Conservation (phyloP, 2,888 invertebrate genomes). For the Sisyra nigra region DNA sequence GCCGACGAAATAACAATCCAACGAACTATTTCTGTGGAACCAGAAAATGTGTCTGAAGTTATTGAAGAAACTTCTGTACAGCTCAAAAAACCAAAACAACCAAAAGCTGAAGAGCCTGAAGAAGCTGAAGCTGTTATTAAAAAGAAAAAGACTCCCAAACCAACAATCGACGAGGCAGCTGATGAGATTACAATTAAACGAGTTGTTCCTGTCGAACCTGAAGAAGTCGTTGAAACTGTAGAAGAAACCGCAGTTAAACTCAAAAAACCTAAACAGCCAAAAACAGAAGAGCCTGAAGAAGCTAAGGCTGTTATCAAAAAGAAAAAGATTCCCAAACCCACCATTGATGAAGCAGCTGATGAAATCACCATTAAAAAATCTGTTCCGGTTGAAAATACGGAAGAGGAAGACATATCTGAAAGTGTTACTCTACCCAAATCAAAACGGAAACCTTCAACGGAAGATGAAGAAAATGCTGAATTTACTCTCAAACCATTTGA, state of each 20-base stretch:
- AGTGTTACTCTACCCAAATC: conserved; percentile 25
- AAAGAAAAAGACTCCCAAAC: conserved; percentile 12
- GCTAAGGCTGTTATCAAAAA: conserved; percentile 11
- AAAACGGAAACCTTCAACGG: conserved; percentile 13
- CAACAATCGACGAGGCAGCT: conserved; percentile 10
- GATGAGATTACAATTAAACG: conserved; percentile 14
- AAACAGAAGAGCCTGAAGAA: conserved; percentile 9
- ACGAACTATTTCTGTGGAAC: conserved; percentile 19
- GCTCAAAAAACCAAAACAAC: conserved; percentile 18
- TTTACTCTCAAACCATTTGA: conserved; percentile 16
- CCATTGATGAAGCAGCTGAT: conserved; percentile 18
- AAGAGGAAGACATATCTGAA: conserved; percentile 11
- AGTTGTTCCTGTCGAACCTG: conserved; percentile 25
- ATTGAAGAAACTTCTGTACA: conserved; percentile 18
- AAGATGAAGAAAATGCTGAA: conserved; percentile 19
- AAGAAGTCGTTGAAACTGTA: conserved; percentile 20
- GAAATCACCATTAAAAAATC: conserved; percentile 19
- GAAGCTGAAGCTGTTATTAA: conserved; percentile 17
- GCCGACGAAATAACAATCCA: conserved; percentile 28
- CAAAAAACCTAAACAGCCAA: conserved; percentile 14
- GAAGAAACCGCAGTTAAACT: conserved; percentile 13
- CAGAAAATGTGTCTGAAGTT: conserved; percentile 16
- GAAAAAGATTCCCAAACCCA: conserved; percentile 14
- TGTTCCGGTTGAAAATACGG: conserved; percentile 12
- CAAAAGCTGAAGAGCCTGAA: conserved; percentile 12